Conservation (phyloP, 1,140 invertebrate species). For the Brachionus angularis region DNA sequence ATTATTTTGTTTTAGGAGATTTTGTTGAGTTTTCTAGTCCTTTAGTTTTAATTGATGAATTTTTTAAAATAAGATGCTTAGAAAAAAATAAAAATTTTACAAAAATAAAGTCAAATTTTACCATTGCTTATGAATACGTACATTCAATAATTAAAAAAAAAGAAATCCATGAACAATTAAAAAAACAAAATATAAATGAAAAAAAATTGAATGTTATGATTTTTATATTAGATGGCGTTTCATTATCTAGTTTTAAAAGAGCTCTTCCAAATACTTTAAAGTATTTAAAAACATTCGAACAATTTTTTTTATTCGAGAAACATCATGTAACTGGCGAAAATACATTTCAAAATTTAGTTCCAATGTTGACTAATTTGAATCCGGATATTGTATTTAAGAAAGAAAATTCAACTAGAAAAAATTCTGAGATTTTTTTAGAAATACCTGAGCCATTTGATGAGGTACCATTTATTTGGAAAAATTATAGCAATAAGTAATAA, state of each 20-base stretch:
- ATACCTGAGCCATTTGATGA: conserved; percentile 6
- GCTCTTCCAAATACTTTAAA: conserved; percentile 23
- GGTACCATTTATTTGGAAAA: conserved; percentile 25
- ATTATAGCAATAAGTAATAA: conserved; percentile 12
- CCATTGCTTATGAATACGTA: conserved; percentile 26
- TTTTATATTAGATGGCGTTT: conserved; percentile 5
- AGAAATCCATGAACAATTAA: neutral
- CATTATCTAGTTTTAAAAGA: neutral
- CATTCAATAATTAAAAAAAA: conserved; percentile 7
- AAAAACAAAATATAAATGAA: neutral
- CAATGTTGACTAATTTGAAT: conserved; percentile 25
- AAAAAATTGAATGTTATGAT: conserved; percentile 25
- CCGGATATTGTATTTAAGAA: neutral
- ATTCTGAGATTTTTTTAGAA: neutral
- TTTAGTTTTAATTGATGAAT: conserved; percentile 9
- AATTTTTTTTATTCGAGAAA: conserved; percentile 21
- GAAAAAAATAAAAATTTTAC: neutral
- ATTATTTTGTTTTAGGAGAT: neutral
- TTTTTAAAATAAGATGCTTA: conserved; percentile 36
- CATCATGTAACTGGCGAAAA: conserved; percentile 33
- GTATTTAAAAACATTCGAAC: conserved; percentile 10
- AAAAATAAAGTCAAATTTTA: neutral
- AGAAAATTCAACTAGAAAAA: neutral
- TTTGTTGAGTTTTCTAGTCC: conserved; percentile 10
- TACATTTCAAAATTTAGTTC: conserved; percentile 41